Evolutionary conservation across 2,113 vertebrate species (phyloP).

Genomic region (Lamprotornis superbus): DNA sequence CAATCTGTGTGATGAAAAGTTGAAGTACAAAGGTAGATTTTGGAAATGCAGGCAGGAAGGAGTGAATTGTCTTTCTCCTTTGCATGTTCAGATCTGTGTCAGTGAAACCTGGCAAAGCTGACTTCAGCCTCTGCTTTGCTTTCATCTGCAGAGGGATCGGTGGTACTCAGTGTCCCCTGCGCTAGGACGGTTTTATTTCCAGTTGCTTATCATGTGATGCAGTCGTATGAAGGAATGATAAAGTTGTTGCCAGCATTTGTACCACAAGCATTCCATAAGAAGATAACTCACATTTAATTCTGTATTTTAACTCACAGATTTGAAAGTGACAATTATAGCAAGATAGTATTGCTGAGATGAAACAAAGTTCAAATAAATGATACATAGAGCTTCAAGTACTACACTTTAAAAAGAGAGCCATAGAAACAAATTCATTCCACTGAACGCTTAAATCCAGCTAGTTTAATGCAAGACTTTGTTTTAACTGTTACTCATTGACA

Average conservation of each 20-base stretch:
- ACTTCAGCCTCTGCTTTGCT: neutral
- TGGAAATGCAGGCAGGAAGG: neutral
- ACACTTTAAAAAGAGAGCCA: neutral
- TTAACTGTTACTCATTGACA: neutral
- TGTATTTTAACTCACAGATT: neutral
- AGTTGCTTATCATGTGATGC: neutral
- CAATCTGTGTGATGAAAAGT: neutral
- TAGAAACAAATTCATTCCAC: neutral
- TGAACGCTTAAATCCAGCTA: neutral
- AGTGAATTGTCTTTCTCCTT: neutral
- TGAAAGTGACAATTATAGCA: slow-evolving; percentile 27
- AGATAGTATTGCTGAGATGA: neutral
- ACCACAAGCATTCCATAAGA: slow-evolving; percentile 32
- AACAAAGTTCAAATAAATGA: neutral
- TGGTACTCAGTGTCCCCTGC: neutral
- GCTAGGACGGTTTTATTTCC: neutral
- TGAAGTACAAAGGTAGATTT: neutral
- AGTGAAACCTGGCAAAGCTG: neutral
- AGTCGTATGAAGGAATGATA: neutral
- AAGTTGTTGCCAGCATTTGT: neutral
- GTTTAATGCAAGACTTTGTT: neutral
- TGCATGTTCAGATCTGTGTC: neutral
- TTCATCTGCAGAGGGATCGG: neutral
- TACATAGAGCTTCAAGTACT: neutral
- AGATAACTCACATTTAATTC: neutral